These are phyloP conservation scores for Ecliptopera silaceata DNA, from an alignment of 2,888 invertebrate species.

Conservation along the genomic window DNA sequence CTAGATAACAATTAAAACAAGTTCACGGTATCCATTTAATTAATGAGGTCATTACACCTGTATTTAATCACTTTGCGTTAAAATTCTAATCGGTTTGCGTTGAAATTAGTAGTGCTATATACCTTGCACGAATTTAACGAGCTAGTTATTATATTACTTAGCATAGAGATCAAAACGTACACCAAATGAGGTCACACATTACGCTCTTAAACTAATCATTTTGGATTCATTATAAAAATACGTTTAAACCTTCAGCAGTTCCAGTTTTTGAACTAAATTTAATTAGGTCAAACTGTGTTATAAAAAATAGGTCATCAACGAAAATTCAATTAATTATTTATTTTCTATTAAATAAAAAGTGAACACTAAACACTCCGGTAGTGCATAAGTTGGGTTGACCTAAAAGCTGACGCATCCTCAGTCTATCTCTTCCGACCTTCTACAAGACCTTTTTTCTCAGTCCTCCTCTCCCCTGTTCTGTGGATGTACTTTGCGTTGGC, in stretches of 20 bases:
- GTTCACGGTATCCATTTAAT: constrained; percentile 36
- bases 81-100: neutral
- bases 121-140: constrained; percentile 10
- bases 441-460: constrained; percentile 22
- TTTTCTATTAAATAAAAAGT: neutral
- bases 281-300: no score
- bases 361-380: no score
- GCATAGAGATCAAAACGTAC: neutral
- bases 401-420: constrained; percentile 1
- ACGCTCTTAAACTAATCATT: no score
- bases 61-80: constrained; percentile 19
- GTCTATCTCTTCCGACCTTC: constrained; percentile 5
- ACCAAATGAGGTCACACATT: neutral
- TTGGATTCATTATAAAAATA: no score
- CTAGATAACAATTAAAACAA: constrained; percentile 29
- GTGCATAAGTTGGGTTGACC: no score
- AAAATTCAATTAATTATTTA: no score
- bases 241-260: no score
- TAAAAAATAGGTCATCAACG: neutral
- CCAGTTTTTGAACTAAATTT: no score
- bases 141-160: neutral
- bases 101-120: neutral
- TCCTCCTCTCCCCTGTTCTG: constrained; percentile 19
- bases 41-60: constrained; percentile 40
- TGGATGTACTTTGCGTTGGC: constrained; percentile 25